Evolutionary conservation across 2,797 vertebrate species (phyloP).

Genomic region (Antrozous pallidus): DNA sequence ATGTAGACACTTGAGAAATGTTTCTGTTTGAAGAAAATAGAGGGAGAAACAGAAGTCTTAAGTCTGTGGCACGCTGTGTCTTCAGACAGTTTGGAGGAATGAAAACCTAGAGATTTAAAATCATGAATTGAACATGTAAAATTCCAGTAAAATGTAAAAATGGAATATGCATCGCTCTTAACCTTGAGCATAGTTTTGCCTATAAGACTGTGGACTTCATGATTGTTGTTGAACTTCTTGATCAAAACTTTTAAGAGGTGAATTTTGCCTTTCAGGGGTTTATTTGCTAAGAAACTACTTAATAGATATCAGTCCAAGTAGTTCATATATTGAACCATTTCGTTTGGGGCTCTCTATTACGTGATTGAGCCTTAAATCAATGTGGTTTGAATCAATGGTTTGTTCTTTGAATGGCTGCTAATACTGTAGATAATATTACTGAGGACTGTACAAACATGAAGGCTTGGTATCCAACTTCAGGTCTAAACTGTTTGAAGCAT

Average conservation of each 20-base stretch:
- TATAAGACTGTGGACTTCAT: slow-evolving; percentile 92
- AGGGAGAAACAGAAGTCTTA: slow-evolving; percentile 90
- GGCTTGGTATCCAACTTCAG: slow-evolving; percentile 77
- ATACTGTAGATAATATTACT: slow-evolving; percentile 79
- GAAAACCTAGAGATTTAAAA: slow-evolving; percentile 91
- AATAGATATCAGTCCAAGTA: slow-evolving; percentile 77
- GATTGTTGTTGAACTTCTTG: slow-evolving; percentile 88
- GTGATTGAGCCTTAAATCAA: slow-evolving; percentile 79
- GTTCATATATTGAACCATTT: slow-evolving; percentile 78
- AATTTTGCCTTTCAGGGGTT: slow-evolving; percentile 85
- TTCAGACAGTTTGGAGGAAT: slow-evolving; percentile 90
- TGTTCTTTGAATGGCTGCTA: slow-evolving; percentile 83
- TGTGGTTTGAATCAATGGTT: slow-evolving; percentile 81
- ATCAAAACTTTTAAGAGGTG: slow-evolving; percentile 87
- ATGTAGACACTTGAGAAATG: slow-evolving; percentile 89
- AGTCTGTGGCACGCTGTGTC: slow-evolving; percentile 92
- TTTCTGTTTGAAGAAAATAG: slow-evolving; percentile 91
- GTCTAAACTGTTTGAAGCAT: slow-evolving; percentile 78
- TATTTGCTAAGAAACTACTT: slow-evolving; percentile 80
- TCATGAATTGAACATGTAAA: slow-evolving; percentile 96
- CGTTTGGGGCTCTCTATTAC: slow-evolving; percentile 74
- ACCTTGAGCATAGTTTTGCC: slow-evolving; percentile 88
- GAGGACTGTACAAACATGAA: slow-evolving; percentile 82
- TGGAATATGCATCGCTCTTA: slow-evolving; percentile 93
- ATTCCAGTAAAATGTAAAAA: slow-evolving; percentile 92